phyloP scores from a whole-genome alignment of 2,888 invertebrate species.

The Cerceris rybyensis region DNA sequence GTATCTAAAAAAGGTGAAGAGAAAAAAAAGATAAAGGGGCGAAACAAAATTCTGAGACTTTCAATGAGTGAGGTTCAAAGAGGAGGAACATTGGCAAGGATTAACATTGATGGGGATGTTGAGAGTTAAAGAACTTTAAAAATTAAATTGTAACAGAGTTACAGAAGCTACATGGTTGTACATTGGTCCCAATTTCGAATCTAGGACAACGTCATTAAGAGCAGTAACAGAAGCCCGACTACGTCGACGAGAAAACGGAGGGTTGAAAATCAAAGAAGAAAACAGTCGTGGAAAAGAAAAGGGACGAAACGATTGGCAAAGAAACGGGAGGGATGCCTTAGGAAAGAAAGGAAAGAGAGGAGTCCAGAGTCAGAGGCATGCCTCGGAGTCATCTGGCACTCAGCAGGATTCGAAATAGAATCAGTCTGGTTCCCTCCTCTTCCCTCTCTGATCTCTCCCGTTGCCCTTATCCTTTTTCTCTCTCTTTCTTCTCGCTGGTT shows the following conservation, averaged over 20 bases:
- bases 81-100: not conserved
- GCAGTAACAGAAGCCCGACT: too few species aligned
- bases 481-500: not conserved
- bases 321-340: not conserved
- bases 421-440: slow-evolving; percentile 59
- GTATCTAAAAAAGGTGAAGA: not conserved
- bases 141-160: not conserved
- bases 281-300: slow-evolving; percentile 16
- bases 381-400: slow-evolving; percentile 79
- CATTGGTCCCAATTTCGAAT: too few species aligned
- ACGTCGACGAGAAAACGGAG: too few species aligned
- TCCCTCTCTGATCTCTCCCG: slow-evolving; percentile 40
- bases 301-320: slow-evolving; percentile 21
- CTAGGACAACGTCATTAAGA: too few species aligned
- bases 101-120: not conserved
- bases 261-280: not conserved
- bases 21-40: not conserved
- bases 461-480: slow-evolving; percentile 27
- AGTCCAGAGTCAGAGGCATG: slow-evolving; percentile 58
- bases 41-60: not conserved
- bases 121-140: not conserved
- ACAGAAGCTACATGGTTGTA: too few species aligned
- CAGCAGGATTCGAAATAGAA: slow-evolving; percentile 80
- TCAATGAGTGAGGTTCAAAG: too few species aligned
- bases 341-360: slow-evolving; percentile 53